These are phyloP conservation scores for Nothoprocta pentlandii DNA, from an alignment of 2,113 vertebrate genomes.

Conservation along the genomic window DNA sequence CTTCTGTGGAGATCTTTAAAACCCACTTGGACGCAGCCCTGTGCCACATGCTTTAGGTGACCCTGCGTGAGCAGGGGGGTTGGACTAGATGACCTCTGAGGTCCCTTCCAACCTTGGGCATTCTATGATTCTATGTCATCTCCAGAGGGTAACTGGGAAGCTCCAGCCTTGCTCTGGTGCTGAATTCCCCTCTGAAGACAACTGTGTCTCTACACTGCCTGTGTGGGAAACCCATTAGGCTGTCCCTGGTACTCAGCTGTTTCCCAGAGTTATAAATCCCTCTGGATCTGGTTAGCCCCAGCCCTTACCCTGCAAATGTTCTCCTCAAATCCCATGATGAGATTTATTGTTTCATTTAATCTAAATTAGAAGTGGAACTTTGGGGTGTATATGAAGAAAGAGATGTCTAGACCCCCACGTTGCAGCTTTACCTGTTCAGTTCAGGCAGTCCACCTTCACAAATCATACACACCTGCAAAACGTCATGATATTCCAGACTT, in stretches of 20 bases:
- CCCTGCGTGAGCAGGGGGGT: too few relatives aligned
- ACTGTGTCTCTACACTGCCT: not conserved
- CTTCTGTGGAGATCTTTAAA: too few relatives aligned
- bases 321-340: not conserved
- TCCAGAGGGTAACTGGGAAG: not conserved
- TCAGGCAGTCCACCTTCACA: not conserved
- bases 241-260: not conserved
- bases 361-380: not conserved
- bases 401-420: not conserved
- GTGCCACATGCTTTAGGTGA: too few relatives aligned
- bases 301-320: not conserved
- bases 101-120: too few relatives aligned
- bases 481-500: not conserved
- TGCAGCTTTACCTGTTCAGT: not conserved
- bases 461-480: not conserved
- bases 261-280: not conserved
- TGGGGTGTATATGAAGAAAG: not conserved
- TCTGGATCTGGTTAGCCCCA: not conserved
- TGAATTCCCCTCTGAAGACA: not conserved
- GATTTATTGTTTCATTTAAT: not conserved
- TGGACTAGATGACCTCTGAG: too few relatives aligned
- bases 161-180: not conserved
- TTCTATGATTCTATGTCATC: not conserved
- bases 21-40: too few relatives aligned
- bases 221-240: not conserved